A percentile compares a stretch with the other conserved stretches of the same genome.
These are phyloP conservation scores for Branchipolynoe longqiensis DNA, from an alignment of 2,888 invertebrate species.

Conservation along the genomic window DNA sequence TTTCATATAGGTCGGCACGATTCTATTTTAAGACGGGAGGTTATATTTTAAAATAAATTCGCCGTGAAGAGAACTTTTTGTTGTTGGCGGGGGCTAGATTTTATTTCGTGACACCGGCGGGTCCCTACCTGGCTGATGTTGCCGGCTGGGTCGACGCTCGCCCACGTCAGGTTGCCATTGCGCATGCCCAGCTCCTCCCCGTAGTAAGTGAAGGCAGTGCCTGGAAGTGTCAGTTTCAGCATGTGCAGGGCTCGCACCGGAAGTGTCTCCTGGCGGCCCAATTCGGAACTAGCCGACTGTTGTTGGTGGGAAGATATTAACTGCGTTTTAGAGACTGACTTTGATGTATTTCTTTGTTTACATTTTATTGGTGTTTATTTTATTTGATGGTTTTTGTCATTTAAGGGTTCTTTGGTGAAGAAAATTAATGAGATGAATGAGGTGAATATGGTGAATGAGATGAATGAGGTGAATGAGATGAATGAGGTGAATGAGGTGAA, in stretches of 20 bases:
- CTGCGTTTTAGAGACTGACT: not conserved
- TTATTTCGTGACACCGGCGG: too few species aligned
- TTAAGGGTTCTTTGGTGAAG: too few species aligned
- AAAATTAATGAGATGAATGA: too few species aligned
- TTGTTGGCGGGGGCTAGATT: too few species aligned
- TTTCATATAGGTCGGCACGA: too few species aligned
- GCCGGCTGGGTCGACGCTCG: constrained; percentile 62
- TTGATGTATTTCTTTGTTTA: not conserved
- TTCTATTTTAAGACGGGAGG: too few species aligned
- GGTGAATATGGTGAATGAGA: too few species aligned
- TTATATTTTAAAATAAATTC: too few species aligned
- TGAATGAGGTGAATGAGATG: too few species aligned
- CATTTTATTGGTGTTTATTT: not conserved
- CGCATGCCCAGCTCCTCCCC: constrained; percentile 69
- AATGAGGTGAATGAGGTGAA: too few species aligned
- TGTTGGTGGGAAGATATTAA: not conserved
- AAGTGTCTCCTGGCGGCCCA: constrained; percentile 1
- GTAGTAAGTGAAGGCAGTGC: constrained; percentile 65
- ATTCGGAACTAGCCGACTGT: constrained; percentile 23
- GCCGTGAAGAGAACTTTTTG: too few species aligned
- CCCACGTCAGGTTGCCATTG: constrained; percentile 41
- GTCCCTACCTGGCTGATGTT: constrained; percentile 58
- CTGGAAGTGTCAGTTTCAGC: constrained; percentile 67
- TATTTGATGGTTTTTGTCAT: not conserved
- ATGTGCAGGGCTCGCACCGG: constrained; percentile 40